phyloP scores from a whole-genome alignment of 2,888 invertebrate species.

The Calliopum simillimum region DNA sequence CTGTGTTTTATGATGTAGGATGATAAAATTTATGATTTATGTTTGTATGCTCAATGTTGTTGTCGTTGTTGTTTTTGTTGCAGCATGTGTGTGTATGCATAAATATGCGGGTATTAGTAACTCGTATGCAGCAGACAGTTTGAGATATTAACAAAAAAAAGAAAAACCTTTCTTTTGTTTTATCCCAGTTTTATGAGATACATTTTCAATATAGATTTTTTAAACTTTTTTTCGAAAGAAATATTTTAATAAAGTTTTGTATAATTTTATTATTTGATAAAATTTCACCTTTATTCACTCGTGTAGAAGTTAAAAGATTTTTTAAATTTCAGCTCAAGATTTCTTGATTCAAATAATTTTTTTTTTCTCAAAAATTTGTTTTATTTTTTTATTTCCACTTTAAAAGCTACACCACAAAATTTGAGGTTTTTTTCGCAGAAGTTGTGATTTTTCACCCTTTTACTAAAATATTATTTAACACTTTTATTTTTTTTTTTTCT shows the following conservation, averaged over 20 bases:
- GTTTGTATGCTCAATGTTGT: neutral
- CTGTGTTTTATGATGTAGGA: no score
- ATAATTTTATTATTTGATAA: neutral
- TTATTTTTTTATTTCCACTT: neutral
- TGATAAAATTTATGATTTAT: neutral
- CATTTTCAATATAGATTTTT: no score
- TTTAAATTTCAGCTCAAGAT: constrained; percentile 32
- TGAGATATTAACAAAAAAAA: neutral
- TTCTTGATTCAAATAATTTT: constrained; percentile 2
- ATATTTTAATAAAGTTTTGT: neutral
- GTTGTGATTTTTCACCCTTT: constrained; percentile 16
- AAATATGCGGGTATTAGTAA: neutral
- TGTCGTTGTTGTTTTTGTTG: constrained; percentile 7
- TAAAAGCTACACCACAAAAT: neutral
- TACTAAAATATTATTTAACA: neutral
- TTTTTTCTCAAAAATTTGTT: constrained; percentile 15
- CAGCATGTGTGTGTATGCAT: constrained; percentile 7
- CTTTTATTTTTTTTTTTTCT: constrained; percentile 20
- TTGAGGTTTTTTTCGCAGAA: constrained; percentile 18
- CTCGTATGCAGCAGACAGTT: constrained; percentile 10
- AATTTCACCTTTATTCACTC: constrained; percentile 16
- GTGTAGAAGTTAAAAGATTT: neutral
- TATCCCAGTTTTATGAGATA: no score
- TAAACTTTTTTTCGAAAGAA: constrained; percentile 3
- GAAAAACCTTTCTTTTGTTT: neutral